phyloP scores from a whole-genome alignment of 2,888 invertebrate species.

The Cacoxenus indagator region DNA sequence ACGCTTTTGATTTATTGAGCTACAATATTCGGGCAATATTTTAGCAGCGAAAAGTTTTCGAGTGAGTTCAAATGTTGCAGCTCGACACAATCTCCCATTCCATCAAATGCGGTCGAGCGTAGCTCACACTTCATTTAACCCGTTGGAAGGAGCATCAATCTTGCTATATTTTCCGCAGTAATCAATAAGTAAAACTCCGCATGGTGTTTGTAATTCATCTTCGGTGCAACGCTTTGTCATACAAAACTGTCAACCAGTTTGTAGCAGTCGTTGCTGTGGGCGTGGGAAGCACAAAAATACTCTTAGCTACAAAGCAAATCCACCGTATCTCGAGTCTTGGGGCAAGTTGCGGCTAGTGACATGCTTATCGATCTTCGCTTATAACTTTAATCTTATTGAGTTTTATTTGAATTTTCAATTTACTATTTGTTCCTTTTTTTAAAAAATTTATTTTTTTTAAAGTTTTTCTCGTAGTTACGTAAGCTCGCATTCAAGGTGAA shows the following conservation, averaged over 20 bases:
- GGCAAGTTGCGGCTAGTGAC: neutral
- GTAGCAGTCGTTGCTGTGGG: neutral
- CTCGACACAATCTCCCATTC: too few species aligned
- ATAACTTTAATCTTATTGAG: neutral
- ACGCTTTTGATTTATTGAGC: too few species aligned
- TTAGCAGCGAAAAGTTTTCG: too few species aligned
- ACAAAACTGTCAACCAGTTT: neutral
- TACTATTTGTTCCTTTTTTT: neutral
- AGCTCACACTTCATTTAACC: neutral
- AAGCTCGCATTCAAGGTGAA: conserved; percentile 38
- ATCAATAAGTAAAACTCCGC: neutral
- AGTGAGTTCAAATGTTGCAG: too few species aligned
- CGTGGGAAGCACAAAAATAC: neutral
- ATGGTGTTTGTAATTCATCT: neutral
- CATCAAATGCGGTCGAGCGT: neutral
- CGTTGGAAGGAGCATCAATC: neutral
- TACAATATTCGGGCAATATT: too few species aligned
- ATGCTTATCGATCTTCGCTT: conserved; percentile 2
- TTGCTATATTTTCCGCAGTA: neutral
- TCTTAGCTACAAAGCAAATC: neutral
- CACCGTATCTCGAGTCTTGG: too few species aligned
- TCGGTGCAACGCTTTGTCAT: neutral
- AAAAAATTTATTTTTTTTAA: neutral
- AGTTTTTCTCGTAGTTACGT: conserved; percentile 35
- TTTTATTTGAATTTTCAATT: neutral